phyloP scores from a whole-genome alignment of 2,797 vertebrate species.

The Chaunax sp. region DNA sequence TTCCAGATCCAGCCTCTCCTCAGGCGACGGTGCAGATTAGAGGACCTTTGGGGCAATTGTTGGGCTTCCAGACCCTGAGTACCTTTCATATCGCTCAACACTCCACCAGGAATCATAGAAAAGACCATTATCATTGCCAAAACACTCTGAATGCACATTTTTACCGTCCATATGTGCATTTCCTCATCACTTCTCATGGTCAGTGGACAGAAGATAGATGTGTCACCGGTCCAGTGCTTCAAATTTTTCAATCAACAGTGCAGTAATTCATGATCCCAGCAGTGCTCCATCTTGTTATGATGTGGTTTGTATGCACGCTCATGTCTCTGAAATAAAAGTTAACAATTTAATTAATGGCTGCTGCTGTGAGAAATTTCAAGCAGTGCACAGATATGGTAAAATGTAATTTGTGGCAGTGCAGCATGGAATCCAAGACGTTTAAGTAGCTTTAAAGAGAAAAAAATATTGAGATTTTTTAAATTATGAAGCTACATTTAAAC shows the following conservation, averaged over 20 bases:
- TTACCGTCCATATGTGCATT: conserved; percentile 61
- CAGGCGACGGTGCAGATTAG: conserved; percentile 74
- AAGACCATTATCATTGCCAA: conserved; percentile 71
- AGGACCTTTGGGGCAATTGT: conserved; percentile 56
- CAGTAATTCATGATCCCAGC: conserved; percentile 55
- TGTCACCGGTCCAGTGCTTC: conserved; percentile 36
- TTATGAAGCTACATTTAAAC: background rate
- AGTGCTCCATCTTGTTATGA: conserved; percentile 46
- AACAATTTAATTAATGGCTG: conserved; percentile 53
- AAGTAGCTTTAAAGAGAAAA: conserved; percentile 11
- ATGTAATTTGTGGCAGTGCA: conserved; percentile 13
- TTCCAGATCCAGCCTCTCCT: conserved; percentile 91
- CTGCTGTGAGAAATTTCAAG: conserved; percentile 20
- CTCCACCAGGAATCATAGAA: conserved; percentile 69
- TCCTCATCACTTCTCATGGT: conserved; percentile 63
- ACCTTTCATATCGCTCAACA: conserved; percentile 64
- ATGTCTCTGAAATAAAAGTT: conserved; percentile 68
- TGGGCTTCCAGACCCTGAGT: conserved; percentile 60
- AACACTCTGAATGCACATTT: conserved; percentile 73
- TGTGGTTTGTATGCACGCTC: conserved; percentile 47
- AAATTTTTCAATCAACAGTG: conserved; percentile 50
- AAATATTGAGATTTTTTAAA: background rate
- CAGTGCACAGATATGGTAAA: conserved; percentile 31
- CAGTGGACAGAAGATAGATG: conserved; percentile 24
- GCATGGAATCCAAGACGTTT: conserved; percentile 11